Conservation (phyloP, 2,797 vertebrate genomes). For the Bradypodion ventrale region DNA sequence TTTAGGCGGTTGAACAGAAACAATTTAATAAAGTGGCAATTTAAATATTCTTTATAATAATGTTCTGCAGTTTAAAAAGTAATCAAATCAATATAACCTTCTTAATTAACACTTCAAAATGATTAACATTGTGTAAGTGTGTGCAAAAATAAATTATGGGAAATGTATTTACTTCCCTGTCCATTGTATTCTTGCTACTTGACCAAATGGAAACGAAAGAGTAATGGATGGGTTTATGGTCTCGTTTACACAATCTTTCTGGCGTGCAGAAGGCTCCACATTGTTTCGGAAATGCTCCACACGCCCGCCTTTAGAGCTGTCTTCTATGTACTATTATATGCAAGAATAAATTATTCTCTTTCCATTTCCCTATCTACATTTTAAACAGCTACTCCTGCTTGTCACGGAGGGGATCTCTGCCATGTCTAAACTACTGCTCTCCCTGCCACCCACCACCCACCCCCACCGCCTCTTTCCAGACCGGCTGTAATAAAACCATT, state of each 20-base stretch:
- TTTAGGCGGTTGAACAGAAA: constrained; percentile 74
- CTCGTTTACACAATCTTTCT: constrained; percentile 68
- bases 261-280: constrained; percentile 55
- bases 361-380: constrained; percentile 59
- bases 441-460: constrained; percentile 29
- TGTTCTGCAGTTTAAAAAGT: constrained; percentile 81
- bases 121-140: constrained; percentile 80
- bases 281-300: constrained; percentile 69
- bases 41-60: constrained; percentile 81
- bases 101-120: constrained; percentile 83
- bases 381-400: constrained; percentile 14
- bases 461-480: constrained; percentile 67
- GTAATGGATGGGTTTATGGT: constrained; percentile 80
- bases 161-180: constrained; percentile 79
- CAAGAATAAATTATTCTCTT: constrained; percentile 66
- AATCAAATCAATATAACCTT: constrained; percentile 83
- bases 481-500: constrained; percentile 82
- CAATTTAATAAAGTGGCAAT: constrained; percentile 79
- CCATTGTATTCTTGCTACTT: constrained; percentile 76
- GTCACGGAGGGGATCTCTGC: constrained; percentile 52
- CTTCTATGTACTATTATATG: constrained; percentile 62
- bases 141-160: constrained; percentile 77
- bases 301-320: constrained; percentile 66
- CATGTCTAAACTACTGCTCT: constrained; percentile 70
- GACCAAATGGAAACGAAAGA: constrained; percentile 81